These are phyloP conservation scores for Lacerta agilis DNA, from an alignment of 2,797 vertebrate genomes.

Conservation along the genomic window DNA sequence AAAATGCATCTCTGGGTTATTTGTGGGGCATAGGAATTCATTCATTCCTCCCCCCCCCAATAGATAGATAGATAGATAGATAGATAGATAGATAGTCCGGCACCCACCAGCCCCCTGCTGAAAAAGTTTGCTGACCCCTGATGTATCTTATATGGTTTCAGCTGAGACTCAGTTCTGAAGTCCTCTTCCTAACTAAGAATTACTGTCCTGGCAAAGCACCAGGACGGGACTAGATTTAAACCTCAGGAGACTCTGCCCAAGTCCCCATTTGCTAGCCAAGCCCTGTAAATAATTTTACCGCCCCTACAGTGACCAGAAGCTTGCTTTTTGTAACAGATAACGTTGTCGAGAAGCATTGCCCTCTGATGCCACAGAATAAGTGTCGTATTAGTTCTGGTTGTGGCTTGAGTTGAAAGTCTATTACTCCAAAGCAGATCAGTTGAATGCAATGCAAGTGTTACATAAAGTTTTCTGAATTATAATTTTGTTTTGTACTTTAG, in stretches of 20 bases:
- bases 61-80: too few relatives aligned
- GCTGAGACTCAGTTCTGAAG: too few relatives aligned
- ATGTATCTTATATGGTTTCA: too few relatives aligned
- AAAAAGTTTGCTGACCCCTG: too few relatives aligned
- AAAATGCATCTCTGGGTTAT: too few relatives aligned
- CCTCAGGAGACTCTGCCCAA: neutral
- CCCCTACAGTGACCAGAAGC: neutral
- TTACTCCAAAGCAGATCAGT: fast-evolving
- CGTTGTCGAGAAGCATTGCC: neutral
- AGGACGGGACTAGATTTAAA: neutral
- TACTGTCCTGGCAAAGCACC: too few relatives aligned
- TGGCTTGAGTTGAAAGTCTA: neutral
- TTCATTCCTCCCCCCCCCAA: too few relatives aligned
- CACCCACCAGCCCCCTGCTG: too few relatives aligned
- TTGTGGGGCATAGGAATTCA: too few relatives aligned
- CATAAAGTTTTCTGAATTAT: conserved; percentile 53
- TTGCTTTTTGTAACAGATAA: neutral
- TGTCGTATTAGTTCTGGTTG: neutral
- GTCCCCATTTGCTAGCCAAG: neutral
- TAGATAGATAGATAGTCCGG: too few relatives aligned
- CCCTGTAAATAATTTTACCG: neutral
- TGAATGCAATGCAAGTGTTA: neutral
- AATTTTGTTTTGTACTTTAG: conserved; percentile 66
- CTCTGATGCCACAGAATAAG: neutral
- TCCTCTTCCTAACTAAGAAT: too few relatives aligned